Evolutionary conservation across 2,113 vertebrate genomes (phyloP).

Genomic region (Hyla sarda): DNA sequence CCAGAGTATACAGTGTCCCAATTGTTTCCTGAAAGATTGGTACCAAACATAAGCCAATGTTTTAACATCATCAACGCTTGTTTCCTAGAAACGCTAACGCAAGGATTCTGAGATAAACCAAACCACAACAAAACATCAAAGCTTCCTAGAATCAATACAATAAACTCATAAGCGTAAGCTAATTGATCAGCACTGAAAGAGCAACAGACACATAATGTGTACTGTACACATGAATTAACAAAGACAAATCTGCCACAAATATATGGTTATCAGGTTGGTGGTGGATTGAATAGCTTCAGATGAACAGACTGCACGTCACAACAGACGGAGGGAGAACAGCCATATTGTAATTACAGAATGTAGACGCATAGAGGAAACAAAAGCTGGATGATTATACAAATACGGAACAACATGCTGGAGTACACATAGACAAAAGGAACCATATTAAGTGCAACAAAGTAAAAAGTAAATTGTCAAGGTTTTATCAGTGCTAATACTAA

Average conservation of each 20-base stretch:
- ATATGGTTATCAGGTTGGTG: slow-evolving; percentile 64
- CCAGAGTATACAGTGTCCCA: slow-evolving; percentile 92
- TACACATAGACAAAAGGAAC: neutral
- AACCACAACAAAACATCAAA: slow-evolving; percentile 54
- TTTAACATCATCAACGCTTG: slow-evolving; percentile 58
- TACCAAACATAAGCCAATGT: slow-evolving; percentile 59
- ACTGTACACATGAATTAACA: slow-evolving; percentile 55
- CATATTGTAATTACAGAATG: neutral
- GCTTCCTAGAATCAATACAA: slow-evolving; percentile 66
- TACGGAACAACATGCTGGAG: neutral
- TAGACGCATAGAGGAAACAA: neutral
- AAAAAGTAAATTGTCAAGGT: too few species aligned
- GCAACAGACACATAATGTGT: slow-evolving; percentile 56
- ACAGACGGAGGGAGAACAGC: neutral
- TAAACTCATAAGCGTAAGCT: slow-evolving; percentile 54
- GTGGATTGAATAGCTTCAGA: slow-evolving; percentile 30
- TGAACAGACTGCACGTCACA: slow-evolving; percentile 1
- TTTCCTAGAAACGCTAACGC: slow-evolving; percentile 59
- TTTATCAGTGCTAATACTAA: neutral
- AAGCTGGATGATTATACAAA: neutral
- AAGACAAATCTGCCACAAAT: slow-evolving; percentile 64
- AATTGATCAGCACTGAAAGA: slow-evolving; percentile 59
- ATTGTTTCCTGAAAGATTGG: slow-evolving; percentile 76
- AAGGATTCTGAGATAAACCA: slow-evolving; percentile 57
- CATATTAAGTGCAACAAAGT: too few species aligned